A percentile compares a stretch with the other conserved stretches of the same genome.
phyloP scores from a whole-genome alignment of 2,888 invertebrate genomes.

The Lapara coniferarum region DNA sequence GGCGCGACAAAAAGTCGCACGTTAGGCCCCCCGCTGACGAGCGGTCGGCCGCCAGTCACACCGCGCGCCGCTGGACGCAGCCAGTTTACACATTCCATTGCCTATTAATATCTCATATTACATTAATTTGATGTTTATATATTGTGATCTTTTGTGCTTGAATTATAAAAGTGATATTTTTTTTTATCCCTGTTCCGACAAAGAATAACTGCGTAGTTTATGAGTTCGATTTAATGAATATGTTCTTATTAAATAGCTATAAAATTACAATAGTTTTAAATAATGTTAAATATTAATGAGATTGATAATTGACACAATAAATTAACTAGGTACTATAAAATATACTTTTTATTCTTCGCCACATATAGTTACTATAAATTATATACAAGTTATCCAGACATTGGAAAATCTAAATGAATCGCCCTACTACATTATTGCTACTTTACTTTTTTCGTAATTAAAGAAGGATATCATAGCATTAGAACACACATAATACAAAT shows the following conservation, averaged over 20 bases:
- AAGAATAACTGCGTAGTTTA: constrained; percentile 1
- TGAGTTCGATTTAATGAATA: neutral
- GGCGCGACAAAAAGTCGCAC: constrained; percentile 65
- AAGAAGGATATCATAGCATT: too few species aligned
- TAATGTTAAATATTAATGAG: neutral
- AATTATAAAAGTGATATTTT: constrained; percentile 21
- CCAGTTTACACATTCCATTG: constrained; percentile 46
- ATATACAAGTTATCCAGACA: too few species aligned
- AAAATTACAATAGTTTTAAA: neutral
- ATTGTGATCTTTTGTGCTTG: constrained; percentile 20
- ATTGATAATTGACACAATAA: neutral
- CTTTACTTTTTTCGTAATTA: too few species aligned
- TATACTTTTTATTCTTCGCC: too few species aligned
- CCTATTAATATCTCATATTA: constrained; percentile 46
- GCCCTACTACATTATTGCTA: too few species aligned
- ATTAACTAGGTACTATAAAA: too few species aligned
- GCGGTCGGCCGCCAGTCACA: constrained; percentile 47
- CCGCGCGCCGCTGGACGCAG: constrained; percentile 29
- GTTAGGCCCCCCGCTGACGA: constrained; percentile 53
- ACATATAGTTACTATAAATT: too few species aligned
- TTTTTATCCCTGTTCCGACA: neutral
- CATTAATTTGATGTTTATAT: constrained; percentile 36
- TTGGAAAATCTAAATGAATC: too few species aligned
- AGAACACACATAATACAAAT: too few species aligned
- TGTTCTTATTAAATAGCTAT: neutral